Evolutionary conservation across 2,113 vertebrate species (phyloP), one percentile per base, ranked within the genome.

Genomic region (Cygnus atratus): DNA sequence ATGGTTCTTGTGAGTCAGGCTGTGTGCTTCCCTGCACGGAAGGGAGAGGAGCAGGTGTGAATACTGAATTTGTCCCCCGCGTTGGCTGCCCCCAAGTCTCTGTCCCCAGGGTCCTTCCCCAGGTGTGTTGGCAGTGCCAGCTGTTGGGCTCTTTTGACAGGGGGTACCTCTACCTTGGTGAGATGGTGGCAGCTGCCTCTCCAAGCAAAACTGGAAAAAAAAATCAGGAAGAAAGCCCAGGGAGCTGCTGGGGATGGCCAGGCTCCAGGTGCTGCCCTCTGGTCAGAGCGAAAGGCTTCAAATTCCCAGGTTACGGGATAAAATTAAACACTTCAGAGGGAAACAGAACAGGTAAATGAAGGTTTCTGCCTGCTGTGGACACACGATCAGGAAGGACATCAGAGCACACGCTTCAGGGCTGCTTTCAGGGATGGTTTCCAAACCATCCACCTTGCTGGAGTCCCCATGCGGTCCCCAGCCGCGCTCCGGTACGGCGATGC

Each of bases 401-500:
- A 0, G 11, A 58, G 31, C n/a, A 7, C 1, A 3, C 11, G 12
- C 48, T 61, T 55, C 31, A n/a, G 81, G 61, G 57, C 21, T 74
- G 39, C 4, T 10, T 37, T 71, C 20, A 74, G 78, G 73, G 35
- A 6, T 3, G 20, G 62, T 65, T 65, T 65, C 35, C 61, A 62
- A 62, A 62, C 24, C 35, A 26, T 62, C 35, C 25, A 17, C 10
- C 62, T 26, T 65, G 37, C 11, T 41, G 37, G 37, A 7, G 61
- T 85, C 19, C 19, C 77, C 65, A 3, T 7, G 55, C 65, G 37
- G 19, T 52, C 3, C 39, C 3, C 2, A 2, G 39, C 48, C 39
- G 14, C 8, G 0, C 10, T 6, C 11, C 2, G 0, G 1, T 41
- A 31, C 3, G n/a, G 12, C 44, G 73, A 4, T 0, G 19, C 63